Evolutionary conservation across 2,888 invertebrate species (phyloP).

Genomic region (Liopterus haemorrhoidalis): DNA sequence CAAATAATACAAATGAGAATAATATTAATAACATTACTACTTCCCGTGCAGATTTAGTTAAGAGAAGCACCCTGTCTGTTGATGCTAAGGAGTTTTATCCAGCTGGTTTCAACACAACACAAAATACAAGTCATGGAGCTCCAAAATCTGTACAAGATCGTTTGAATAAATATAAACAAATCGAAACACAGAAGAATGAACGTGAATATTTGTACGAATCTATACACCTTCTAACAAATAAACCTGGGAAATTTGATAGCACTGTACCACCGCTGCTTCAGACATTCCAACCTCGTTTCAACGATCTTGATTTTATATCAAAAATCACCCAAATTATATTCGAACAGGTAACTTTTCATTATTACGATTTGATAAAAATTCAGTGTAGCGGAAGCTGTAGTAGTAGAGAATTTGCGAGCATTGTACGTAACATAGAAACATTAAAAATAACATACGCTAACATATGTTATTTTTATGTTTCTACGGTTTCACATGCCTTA

Average conservation of each 20-base stretch:
- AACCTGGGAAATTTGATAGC: conserved; percentile 72
- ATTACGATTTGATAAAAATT: not conserved
- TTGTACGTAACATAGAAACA: too few species aligned
- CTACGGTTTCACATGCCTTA: too few species aligned
- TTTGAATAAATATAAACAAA: conserved; percentile 31
- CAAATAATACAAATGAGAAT: not conserved
- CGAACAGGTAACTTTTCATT: conserved; percentile 49
- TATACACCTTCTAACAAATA: conserved; percentile 67
- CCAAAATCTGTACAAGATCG: conserved; percentile 35
- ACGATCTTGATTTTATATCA: conserved; percentile 56
- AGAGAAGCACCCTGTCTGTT: conserved; percentile 46
- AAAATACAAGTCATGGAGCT: conserved; percentile 6
- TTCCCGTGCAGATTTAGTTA: not conserved
- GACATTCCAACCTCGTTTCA: conserved; percentile 60
- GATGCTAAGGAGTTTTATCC: conserved; percentile 59
- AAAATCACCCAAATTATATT: conserved; percentile 63
- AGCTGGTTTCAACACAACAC: conserved; percentile 43
- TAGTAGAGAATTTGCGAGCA: too few species aligned
- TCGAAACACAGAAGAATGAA: conserved; percentile 35
- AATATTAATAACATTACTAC: not conserved
- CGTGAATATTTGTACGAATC: conserved; percentile 60
- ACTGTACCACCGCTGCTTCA: conserved; percentile 64
- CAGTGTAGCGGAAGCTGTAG: too few species aligned
- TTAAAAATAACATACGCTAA: too few species aligned
- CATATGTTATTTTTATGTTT: too few species aligned